A percentile compares a stretch with the other conserved stretches of the same genome.
Conservation (phyloP, 2,113 vertebrate genomes). For the Carassius auratus region DNA sequence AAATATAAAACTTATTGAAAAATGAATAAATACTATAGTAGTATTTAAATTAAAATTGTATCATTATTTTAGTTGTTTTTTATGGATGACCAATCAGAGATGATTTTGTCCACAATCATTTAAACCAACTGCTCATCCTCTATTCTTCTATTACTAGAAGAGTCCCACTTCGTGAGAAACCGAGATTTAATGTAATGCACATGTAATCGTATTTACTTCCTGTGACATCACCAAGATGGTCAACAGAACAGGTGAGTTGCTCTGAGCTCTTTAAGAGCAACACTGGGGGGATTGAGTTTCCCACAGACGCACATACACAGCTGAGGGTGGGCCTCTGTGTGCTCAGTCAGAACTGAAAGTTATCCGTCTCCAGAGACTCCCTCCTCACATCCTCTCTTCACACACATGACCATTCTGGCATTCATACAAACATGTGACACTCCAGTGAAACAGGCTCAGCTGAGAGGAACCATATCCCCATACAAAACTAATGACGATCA, state of each 20-base stretch:
- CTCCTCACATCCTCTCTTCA: constrained; percentile 48
- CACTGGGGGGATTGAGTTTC: constrained; percentile 62
- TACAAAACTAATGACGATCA: background rate
- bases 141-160: background rate
- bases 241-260: constrained; percentile 69
- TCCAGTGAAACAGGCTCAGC: constrained; percentile 15
- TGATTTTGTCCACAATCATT: background rate
- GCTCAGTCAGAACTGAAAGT: constrained; percentile 53
- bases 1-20: background rate
- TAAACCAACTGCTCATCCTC: background rate
- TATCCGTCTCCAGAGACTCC: constrained; percentile 51
- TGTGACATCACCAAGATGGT: constrained; percentile 65
- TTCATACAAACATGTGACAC: constrained; percentile 31
- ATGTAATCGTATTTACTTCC: constrained; percentile 74
- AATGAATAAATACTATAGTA: background rate
- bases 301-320: constrained; percentile 49
- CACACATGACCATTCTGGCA: constrained; percentile 42
- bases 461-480: background rate
- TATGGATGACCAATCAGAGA: background rate
- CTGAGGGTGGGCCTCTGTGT: constrained; percentile 46
- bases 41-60: background rate
- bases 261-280: constrained; percentile 59
- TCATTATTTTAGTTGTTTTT: background rate
- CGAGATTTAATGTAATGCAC: constrained; percentile 72
- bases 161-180: constrained; percentile 67